A percentile compares a stretch with the other conserved stretches of the same genome.
Conservation (phyloP, 2,888 invertebrate genomes). For the Corbicula japonica region DNA sequence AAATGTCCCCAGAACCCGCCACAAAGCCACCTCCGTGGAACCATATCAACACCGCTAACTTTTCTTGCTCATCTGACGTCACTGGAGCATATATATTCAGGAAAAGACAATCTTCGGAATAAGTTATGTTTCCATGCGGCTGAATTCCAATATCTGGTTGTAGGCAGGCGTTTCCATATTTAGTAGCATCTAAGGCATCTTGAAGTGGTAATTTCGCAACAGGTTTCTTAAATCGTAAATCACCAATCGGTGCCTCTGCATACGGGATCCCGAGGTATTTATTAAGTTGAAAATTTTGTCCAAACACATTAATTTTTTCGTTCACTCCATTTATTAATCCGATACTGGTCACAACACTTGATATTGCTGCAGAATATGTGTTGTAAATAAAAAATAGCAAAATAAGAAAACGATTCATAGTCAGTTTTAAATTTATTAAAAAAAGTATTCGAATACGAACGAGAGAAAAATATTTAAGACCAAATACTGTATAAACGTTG, state of each 20-base stretch:
- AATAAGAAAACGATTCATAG: too few relatives aligned
- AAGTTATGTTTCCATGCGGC: background rate
- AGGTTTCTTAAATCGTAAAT: constrained; percentile 53
- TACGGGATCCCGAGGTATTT: constrained; percentile 52
- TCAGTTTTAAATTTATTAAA: too few relatives aligned
- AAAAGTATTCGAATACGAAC: too few relatives aligned
- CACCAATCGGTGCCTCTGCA: constrained; percentile 46
- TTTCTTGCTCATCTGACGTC: too few relatives aligned
- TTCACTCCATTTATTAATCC: too few relatives aligned
- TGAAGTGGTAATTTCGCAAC: constrained; percentile 17
- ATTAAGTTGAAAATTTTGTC: background rate
- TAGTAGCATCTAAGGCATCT: constrained; percentile 38
- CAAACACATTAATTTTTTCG: too few relatives aligned
- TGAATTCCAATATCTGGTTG: too few relatives aligned
- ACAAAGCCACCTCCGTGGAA: constrained; percentile 33
- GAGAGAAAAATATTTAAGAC: too few relatives aligned
- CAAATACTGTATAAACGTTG: too few relatives aligned
- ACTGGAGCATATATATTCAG: constrained; percentile 50
- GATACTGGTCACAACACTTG: too few relatives aligned
- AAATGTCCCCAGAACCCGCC: constrained; percentile 4
- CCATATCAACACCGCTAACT: constrained; percentile 29
- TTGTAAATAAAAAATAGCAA: too few relatives aligned
- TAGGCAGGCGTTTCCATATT: constrained; percentile 45
- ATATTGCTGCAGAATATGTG: too few relatives aligned
- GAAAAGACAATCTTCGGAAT: constrained; percentile 60